These are phyloP conservation scores for Drosophila tani DNA, from an alignment of 1,140 invertebrate genomes.

Conservation along the genomic window DNA sequence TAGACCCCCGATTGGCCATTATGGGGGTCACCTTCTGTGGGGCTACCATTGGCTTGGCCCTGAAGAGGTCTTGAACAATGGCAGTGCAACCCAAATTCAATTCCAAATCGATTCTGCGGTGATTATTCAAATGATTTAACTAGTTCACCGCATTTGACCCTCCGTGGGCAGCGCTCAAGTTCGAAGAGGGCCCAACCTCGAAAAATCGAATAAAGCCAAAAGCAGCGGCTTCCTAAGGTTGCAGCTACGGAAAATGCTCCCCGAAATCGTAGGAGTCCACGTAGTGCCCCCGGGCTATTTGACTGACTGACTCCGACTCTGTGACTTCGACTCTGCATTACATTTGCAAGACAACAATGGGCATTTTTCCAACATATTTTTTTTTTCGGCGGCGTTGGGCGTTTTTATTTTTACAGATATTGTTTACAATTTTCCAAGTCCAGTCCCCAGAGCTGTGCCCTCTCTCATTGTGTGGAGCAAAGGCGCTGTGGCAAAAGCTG, in stretches of 20 bases:
- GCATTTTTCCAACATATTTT: constrained; percentile 38
- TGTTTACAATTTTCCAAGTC: constrained; percentile 71
- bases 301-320: constrained; percentile 40
- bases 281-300: constrained; percentile 34
- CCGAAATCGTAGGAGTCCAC: constrained; percentile 32
- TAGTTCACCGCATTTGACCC: constrained; percentile 57
- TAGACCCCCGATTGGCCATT: constrained; percentile 2
- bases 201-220: constrained; percentile 4
- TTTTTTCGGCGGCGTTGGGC: constrained; percentile 71
- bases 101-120: constrained; percentile 37
- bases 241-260: constrained; percentile 22
- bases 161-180: constrained; percentile 42
- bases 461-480: constrained; percentile 32
- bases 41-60: constrained; percentile 18
- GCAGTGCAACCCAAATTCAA: constrained; percentile 49
- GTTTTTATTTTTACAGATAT: constrained; percentile 84
- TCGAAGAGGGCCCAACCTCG: constrained; percentile 40
- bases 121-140: constrained; percentile 65
- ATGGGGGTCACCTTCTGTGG: constrained; percentile 35
- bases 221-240: constrained; percentile 40
- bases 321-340: constrained; percentile 49
- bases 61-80: constrained; percentile 19
- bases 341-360: constrained; percentile 79
- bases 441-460: constrained; percentile 35
- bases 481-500: constrained; percentile 15